phyloP scores from a whole-genome alignment of 2,113 vertebrate species.

The Xiphias gladius region DNA sequence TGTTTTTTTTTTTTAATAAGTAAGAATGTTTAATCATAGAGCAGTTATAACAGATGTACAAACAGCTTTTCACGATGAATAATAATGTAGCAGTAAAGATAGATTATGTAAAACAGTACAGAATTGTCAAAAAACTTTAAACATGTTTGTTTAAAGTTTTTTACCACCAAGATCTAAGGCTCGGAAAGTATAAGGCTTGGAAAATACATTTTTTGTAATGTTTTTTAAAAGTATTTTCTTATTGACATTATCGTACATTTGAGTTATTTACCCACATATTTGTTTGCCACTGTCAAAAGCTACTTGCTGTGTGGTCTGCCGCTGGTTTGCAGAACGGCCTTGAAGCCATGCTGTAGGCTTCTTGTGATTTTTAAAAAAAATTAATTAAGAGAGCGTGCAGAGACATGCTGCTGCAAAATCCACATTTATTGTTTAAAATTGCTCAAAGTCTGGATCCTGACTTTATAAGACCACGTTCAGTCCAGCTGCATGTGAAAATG shows the following conservation, averaged over 20 bases:
- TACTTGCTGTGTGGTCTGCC: too few relatives aligned
- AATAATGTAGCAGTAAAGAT: not conserved
- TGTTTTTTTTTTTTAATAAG: not conserved
- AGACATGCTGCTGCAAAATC: not conserved
- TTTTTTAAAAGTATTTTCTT: not conserved
- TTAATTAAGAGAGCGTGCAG: not conserved
- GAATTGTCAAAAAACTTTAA: too few relatives aligned
- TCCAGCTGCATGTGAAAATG: not conserved
- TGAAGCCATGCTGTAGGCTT: not conserved
- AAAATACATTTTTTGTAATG: not conserved
- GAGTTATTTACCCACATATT: too few relatives aligned
- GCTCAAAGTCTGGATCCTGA: not conserved
- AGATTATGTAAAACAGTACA: not conserved
- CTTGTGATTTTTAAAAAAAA: too few relatives aligned
- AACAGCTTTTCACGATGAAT: not conserved
- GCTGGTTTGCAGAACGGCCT: not conserved
- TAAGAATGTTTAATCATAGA: constrained; percentile 20
- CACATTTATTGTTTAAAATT: not conserved
- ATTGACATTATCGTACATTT: not conserved
- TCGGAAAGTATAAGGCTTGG: too few relatives aligned
- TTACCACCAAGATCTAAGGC: not conserved
- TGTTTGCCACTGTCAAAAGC: too few relatives aligned
- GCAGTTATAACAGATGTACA: not conserved
- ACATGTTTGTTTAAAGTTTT: too few relatives aligned
- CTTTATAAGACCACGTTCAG: not conserved